Base-by-base conservation (phyloP, 2,888 invertebrate species). In the Steinernema carpocapsae region DNA sequence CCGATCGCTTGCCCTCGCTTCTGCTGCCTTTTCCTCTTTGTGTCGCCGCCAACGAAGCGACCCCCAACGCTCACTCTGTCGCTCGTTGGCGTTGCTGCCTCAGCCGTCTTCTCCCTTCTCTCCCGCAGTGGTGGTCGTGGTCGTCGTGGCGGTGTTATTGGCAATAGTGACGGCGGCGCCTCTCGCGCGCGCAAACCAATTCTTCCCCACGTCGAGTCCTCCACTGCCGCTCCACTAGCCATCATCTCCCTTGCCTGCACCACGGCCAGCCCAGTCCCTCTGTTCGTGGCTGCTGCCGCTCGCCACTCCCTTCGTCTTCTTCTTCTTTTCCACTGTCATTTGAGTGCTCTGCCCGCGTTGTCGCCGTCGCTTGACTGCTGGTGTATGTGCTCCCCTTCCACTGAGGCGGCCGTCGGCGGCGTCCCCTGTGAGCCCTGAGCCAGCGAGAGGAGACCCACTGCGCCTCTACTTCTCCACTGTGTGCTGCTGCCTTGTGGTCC, bases 371-470 rank as follows among this genome's bases (percentile, higher is more conserved):
- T 26, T 43, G 43, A 14, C 43, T 43, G 43, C 10, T 14, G 7
- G 56, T 56, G n/a, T 56, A 10, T 56, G 56, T 56, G 56, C 56
- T 56, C 56, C 56, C 48, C 19, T 48, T 48, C 48, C 48, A 48
- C 48, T 48, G n/a, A 17, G 6, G 48, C 48, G n/a, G 48, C n/a
- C 48, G 43, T 14, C 43, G 43, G 7, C 43, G 43, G 10, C 43
- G 48, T 19, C 48, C n/a, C n/a, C n/a, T n/a, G n/a, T n/a, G n/a
- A n/a, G n/a, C n/a, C n/a, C n/a, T n/a, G n/a, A n/a, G n/a, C n/a
- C n/a, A n/a, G n/a, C n/a, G n/a, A n/a, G n/a, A n/a, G n/a, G n/a
- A n/a, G n/a, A n/a, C n/a, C n/a, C n/a, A n/a, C n/a, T n/a, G n/a
- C n/a, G n/a, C n/a, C n/a, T n/a, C n/a, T n/a, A n/a, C 43, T 43